phyloP scores from a whole-genome alignment of 1,140 invertebrate species.

The Zaprionus capensis region DNA sequence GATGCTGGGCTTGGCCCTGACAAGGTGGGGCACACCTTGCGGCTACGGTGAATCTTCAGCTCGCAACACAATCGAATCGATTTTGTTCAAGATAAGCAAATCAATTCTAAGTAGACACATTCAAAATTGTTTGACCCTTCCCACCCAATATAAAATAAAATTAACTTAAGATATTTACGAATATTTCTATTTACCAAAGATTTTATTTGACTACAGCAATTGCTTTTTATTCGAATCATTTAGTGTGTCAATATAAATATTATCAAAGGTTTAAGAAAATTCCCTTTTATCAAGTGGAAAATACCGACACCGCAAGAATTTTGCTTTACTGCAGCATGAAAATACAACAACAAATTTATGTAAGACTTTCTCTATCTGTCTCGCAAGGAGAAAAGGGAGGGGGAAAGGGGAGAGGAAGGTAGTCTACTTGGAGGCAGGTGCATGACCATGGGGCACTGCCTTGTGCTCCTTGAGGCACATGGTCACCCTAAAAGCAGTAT shows the following conservation, averaged over 20 bases:
- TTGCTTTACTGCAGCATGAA: constrained; percentile 53
- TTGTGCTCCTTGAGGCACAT: constrained; percentile 77
- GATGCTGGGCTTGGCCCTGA: constrained; percentile 26
- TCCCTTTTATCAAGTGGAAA: not conserved
- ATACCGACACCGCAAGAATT: constrained; percentile 18
- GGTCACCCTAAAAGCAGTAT: constrained; percentile 71
- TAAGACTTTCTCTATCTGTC: not conserved
- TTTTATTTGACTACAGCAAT: no score
- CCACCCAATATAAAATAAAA: no score
- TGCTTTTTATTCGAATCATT: no score
- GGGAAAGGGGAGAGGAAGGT: not conserved
- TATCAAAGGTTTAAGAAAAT: not conserved
- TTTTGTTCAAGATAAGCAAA: constrained; percentile 20
- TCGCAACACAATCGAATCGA: constrained; percentile 26
- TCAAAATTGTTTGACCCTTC: not conserved
- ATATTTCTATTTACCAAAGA: no score
- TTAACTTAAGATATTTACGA: no score
- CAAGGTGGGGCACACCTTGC: constrained; percentile 16
- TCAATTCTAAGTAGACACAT: constrained; percentile 3
- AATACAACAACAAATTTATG: constrained; percentile 50
- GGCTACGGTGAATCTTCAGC: constrained; percentile 13
- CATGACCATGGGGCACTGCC: constrained; percentile 24
- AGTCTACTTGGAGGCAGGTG: not conserved
- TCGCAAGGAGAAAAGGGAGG: no score
- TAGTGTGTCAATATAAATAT: no score